phyloP scores from a whole-genome alignment of 1,140 invertebrate genomes.

The Drosophila azteca region DNA sequence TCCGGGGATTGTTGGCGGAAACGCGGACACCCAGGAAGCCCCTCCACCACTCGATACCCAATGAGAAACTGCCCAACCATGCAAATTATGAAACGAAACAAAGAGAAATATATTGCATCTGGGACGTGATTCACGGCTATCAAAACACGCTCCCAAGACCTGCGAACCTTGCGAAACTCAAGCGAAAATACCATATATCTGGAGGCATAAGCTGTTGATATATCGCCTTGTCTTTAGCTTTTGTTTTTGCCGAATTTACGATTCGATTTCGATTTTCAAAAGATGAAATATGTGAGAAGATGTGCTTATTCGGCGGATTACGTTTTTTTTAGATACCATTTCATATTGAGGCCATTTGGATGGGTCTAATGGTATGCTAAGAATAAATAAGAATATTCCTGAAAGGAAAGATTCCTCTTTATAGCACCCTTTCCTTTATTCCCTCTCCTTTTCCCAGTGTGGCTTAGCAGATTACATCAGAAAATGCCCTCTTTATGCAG shows the following conservation, averaged over 20 bases:
- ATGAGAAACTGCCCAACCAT: constrained; percentile 64
- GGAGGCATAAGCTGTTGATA: constrained; percentile 29
- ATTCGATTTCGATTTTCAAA: background rate
- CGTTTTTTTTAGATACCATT: no score
- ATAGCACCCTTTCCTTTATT: no score
- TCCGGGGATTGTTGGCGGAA: constrained; percentile 22
- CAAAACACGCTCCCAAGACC: constrained; percentile 13
- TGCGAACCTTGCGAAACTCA: constrained; percentile 9
- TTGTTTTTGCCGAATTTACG: constrained; percentile 12
- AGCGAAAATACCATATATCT: background rate
- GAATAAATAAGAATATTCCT: no score
- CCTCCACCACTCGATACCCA: constrained; percentile 26
- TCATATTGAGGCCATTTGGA: no score
- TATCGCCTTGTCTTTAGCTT: constrained; percentile 4
- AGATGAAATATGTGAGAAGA: no score
- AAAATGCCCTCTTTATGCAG: no score
- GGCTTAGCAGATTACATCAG: no score
- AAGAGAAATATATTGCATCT: constrained; percentile 38
- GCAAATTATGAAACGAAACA: constrained; percentile 63
- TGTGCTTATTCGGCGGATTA: no score
- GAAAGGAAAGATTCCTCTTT: no score
- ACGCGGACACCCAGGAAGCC: constrained; percentile 17
- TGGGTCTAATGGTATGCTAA: no score
- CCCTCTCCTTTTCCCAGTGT: no score
- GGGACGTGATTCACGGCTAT: constrained; percentile 38